phyloP scores from a whole-genome alignment of 2,797 vertebrate species.

The Chiroxiphia lanceolata region DNA sequence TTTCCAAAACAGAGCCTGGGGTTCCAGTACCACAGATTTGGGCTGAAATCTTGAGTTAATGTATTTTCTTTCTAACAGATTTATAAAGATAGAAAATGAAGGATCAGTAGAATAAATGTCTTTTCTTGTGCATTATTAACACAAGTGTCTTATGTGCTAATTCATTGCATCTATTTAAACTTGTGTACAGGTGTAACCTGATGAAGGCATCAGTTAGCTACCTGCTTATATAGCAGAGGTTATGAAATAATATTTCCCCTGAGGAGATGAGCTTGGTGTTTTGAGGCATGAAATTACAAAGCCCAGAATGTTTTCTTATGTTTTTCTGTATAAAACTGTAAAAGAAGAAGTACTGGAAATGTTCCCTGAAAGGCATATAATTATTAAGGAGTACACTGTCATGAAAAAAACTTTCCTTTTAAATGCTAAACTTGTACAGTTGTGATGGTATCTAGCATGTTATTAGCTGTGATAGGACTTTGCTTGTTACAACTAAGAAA shows the following conservation, averaged over 20 bases:
- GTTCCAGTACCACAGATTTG: not conserved
- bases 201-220: not conserved
- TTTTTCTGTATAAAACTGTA: not conserved
- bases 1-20: not conserved
- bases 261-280: not conserved
- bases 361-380: not conserved
- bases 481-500: not conserved
- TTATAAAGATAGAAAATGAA: not conserved
- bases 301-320: not conserved
- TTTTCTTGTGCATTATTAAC: not conserved
- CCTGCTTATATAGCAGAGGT: not conserved
- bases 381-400: accelerated
- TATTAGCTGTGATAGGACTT: not conserved
- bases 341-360: not conserved
- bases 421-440: not conserved
- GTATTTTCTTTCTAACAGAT: not conserved
- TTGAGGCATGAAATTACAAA: not conserved
- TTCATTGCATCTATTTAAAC: not conserved
- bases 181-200: not conserved
- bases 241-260: not conserved
- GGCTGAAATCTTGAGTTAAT: not conserved
- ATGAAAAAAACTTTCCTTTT: not conserved
- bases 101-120: not conserved
- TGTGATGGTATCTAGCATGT: not conserved
- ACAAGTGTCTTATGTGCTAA: not conserved